Percentiles rank a stretch among this genome's conserved stretches.
phyloP scores from a whole-genome alignment of 2,113 vertebrate genomes.

The Haemorhous mexicanus region DNA sequence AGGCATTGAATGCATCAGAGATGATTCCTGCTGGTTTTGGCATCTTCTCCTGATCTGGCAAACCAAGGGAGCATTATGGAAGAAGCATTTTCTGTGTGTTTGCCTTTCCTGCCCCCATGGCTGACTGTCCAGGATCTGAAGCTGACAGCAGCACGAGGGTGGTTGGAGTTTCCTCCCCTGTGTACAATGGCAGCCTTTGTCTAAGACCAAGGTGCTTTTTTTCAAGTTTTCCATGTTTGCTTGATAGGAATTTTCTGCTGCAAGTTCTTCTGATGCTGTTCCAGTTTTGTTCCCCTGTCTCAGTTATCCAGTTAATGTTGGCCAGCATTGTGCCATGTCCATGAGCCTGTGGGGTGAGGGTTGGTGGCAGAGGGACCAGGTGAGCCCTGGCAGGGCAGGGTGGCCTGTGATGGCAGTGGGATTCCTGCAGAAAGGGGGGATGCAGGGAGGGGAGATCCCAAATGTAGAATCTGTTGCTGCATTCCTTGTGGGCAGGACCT shows the following conservation, averaged over 20 bases:
- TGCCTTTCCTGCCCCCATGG: neutral
- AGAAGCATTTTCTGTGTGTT: neutral
- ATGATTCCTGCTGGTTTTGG: neutral
- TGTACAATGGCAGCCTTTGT: slow-evolving; percentile 41
- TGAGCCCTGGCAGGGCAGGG: neutral
- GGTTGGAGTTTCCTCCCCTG: slow-evolving; percentile 28
- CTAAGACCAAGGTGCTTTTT: neutral
- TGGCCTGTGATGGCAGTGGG: neutral
- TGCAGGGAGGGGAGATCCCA: rapidly evolving
- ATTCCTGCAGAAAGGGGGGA: neutral
- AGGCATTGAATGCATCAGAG: neutral
- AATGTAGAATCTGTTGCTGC: neutral
- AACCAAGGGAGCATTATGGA: neutral
- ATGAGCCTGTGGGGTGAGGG: neutral
- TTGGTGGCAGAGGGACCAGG: neutral
- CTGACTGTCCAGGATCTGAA: neutral
- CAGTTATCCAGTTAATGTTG: neutral
- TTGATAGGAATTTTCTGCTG: slow-evolving; percentile 22
- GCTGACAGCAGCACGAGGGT: neutral
- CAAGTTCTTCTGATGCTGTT: neutral
- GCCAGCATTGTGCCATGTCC: neutral
- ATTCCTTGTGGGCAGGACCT: neutral
- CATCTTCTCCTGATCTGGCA: neutral
- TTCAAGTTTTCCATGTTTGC: neutral
- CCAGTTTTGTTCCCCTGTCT: neutral